Conservation (phyloP, 2,888 invertebrate species). For the Stenodera caucasica region DNA sequence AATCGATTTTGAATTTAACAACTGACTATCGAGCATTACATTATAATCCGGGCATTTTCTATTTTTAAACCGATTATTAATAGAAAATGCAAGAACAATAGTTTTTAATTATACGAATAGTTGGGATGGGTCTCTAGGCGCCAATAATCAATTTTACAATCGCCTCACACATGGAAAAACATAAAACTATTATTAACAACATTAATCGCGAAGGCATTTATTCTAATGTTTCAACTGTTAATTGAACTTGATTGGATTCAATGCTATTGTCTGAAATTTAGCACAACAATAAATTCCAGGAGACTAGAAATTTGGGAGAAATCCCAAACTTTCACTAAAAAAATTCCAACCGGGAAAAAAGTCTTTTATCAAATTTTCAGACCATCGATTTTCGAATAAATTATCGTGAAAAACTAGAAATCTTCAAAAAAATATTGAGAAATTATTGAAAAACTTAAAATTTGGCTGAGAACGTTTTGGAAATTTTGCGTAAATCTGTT, state of each 20-base stretch:
- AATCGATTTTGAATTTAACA: slow-evolving; percentile 1
- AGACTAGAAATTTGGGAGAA: too few relatives aligned
- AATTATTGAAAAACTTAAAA: too few relatives aligned
- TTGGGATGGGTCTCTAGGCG: background rate
- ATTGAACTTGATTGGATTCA: slow-evolving; percentile 10
- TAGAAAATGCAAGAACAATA: slow-evolving; percentile 6
- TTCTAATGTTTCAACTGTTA: background rate
- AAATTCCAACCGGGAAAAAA: too few relatives aligned
- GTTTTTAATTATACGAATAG: slow-evolving; percentile 5
- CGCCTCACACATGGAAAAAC: background rate
- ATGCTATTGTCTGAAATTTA: too few relatives aligned
- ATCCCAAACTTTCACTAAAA: too few relatives aligned
- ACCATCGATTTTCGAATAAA: too few relatives aligned
- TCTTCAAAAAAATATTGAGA: too few relatives aligned
- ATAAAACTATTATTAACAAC: background rate
- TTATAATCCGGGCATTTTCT: background rate
- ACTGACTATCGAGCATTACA: slow-evolving; percentile 6
- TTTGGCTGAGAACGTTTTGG: too few relatives aligned
- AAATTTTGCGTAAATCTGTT: too few relatives aligned
- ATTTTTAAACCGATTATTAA: slow-evolving; percentile 8
- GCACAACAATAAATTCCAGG: too few relatives aligned
- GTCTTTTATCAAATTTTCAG: too few relatives aligned
- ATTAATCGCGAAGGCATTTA: slow-evolving; percentile 5
- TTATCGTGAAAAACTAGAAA: too few relatives aligned
- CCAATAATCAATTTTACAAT: slow-evolving; percentile 6